phyloP scores from a whole-genome alignment of 2,888 invertebrate species.

The Folsomia candida region DNA sequence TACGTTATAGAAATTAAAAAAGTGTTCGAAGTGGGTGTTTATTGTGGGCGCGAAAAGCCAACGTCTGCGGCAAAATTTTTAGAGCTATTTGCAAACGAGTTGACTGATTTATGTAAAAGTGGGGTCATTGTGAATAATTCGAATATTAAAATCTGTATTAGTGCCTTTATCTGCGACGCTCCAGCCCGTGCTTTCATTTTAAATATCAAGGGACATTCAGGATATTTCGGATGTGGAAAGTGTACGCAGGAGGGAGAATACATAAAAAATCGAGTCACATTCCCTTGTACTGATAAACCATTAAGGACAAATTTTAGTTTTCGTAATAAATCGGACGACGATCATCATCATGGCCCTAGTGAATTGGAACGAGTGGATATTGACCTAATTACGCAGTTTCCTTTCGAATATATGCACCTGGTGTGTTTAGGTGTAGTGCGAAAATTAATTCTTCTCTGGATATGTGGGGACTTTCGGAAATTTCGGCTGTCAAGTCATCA shows the following conservation, averaged over 20 bases:
- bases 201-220: slow-evolving; percentile 12
- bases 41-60: slow-evolving; percentile 3
- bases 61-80: background rate
- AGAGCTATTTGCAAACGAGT: background rate
- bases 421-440: slow-evolving; percentile 13
- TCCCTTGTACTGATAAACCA: background rate
- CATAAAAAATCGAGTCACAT: background rate
- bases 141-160: background rate
- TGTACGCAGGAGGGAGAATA: slow-evolving; percentile 14
- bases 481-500: background rate
- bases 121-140: background rate
- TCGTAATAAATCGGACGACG: background rate
- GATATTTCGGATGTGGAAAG: slow-evolving; percentile 6
- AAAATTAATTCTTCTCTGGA: slow-evolving; percentile 11
- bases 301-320: slow-evolving; percentile 10
- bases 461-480: background rate
- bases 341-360: slow-evolving; percentile 7
- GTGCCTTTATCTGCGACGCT: slow-evolving; percentile 14
- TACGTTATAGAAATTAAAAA: background rate
- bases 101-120: background rate
- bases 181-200: slow-evolving; percentile 22
- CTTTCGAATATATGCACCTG: too few species aligned
- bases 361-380: background rate
- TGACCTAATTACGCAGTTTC: background rate
- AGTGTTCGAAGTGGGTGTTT: background rate